Conservation (phyloP, 2,888 invertebrate genomes). For the Acrobasis suavella region DNA sequence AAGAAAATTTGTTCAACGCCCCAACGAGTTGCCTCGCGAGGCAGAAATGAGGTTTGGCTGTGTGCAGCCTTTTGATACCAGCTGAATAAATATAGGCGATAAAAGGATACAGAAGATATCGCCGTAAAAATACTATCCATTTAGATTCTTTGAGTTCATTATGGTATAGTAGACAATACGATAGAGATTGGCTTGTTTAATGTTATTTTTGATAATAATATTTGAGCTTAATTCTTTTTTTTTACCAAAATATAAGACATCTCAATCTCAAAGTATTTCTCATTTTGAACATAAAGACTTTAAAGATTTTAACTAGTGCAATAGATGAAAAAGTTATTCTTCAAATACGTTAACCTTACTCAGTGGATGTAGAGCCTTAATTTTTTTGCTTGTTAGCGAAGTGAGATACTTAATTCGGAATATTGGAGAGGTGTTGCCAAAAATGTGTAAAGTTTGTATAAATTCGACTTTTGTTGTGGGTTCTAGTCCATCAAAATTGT, state of each 20-base stretch:
- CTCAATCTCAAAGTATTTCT: no score
- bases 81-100: no score
- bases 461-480: conserved; percentile 68
- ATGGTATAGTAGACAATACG: no score
- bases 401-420: conserved; percentile 20
- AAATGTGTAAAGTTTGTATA: conserved; percentile 54
- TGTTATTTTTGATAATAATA: neutral
- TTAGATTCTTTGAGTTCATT: neutral
- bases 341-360: conserved; percentile 3
- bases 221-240: neutral
- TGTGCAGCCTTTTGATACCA: no score
- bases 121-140: no score
- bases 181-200: neutral
- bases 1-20: no score
- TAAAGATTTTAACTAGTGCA: no score
- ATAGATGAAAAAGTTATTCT: no score
- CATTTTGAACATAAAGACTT: no score
- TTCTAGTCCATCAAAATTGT: conserved; percentile 80
- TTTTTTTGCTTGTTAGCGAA: conserved; percentile 19
- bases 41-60: no score
- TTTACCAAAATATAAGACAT: neutral
- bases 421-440: conserved; percentile 51
- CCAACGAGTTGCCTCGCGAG: no score
- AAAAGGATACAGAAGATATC: no score
- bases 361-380: conserved; percentile 23